Percentiles rank a stretch among this genome's conserved stretches.
Evolutionary conservation across 2,888 invertebrate genomes (phyloP).

Genomic region (Mythimna ferrago): DNA sequence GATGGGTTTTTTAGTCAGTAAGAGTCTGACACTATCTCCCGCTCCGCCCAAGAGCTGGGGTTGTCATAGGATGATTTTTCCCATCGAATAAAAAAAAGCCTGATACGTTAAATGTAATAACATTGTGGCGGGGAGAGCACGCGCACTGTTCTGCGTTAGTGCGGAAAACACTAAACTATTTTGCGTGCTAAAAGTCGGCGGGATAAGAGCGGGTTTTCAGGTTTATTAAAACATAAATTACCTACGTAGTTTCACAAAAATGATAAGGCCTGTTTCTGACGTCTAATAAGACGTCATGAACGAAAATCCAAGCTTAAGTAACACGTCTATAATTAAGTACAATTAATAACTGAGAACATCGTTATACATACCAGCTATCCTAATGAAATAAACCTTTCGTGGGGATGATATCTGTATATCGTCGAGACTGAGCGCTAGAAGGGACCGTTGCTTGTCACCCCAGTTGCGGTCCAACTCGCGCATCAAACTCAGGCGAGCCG

Average conservation of each 20-base stretch:
- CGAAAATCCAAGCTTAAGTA: background rate
- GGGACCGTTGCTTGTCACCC: constrained; percentile 79
- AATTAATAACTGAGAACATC: background rate
- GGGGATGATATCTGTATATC: constrained; percentile 88
- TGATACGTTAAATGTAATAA: no score
- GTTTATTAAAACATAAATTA: background rate
- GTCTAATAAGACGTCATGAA: background rate
- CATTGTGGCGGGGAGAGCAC: no score
- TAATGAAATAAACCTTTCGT: constrained; percentile 86
- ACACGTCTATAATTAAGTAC: background rate
- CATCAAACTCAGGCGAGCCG: constrained; percentile 82
- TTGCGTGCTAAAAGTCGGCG: no score
- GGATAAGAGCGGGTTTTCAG: no score
- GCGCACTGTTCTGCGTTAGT: no score
- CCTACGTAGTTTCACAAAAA: background rate
- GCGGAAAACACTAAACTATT: no score
- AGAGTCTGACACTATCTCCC: no score
- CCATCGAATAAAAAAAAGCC: no score
- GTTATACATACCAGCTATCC: constrained; percentile 81
- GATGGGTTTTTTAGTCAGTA: no score
- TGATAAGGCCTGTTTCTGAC: background rate
- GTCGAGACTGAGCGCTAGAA: constrained; percentile 78
- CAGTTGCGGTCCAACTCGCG: constrained; percentile 86
- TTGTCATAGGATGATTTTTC: no score
- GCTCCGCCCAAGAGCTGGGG: no score